These are phyloP conservation scores for Tetragnatha montana DNA, from an alignment of 2,888 invertebrate species.

Conservation along the genomic window DNA sequence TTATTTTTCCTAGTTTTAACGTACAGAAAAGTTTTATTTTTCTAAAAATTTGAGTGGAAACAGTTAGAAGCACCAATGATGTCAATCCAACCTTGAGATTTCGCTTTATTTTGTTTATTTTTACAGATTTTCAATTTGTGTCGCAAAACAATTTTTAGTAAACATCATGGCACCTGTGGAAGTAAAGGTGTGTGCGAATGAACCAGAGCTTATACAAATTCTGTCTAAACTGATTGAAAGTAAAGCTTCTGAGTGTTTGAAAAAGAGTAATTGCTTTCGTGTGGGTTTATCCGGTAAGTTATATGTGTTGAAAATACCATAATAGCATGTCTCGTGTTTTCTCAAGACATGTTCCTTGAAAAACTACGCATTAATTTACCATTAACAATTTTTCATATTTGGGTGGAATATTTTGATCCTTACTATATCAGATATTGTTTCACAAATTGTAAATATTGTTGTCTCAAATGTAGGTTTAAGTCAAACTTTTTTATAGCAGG, in stretches of 20 bases:
- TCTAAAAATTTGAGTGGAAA: background rate
- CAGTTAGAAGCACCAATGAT: background rate
- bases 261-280: conserved; percentile 51
- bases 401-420: background rate
- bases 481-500: too few species aligned
- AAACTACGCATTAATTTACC: conserved; percentile 15
- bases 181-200: conserved; percentile 61
- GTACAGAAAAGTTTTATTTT: too few species aligned
- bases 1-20: too few species aligned
- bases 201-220: conserved; percentile 55
- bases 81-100: conserved; percentile 9
- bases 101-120: conserved; percentile 11
- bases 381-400: background rate
- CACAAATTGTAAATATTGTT: background rate
- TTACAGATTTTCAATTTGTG: background rate
- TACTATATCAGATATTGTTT: background rate
- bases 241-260: conserved; percentile 48
- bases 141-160: conserved; percentile 34
- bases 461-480: background rate
- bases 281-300: conserved; percentile 67
- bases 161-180: conserved; percentile 66
- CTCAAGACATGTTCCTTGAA: background rate
- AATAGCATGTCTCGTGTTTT: background rate
- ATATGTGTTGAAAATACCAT: background rate
- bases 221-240: conserved; percentile 64